phyloP scores from a whole-genome alignment of 2,888 invertebrate species.

The Hypercompe scribonia region DNA sequence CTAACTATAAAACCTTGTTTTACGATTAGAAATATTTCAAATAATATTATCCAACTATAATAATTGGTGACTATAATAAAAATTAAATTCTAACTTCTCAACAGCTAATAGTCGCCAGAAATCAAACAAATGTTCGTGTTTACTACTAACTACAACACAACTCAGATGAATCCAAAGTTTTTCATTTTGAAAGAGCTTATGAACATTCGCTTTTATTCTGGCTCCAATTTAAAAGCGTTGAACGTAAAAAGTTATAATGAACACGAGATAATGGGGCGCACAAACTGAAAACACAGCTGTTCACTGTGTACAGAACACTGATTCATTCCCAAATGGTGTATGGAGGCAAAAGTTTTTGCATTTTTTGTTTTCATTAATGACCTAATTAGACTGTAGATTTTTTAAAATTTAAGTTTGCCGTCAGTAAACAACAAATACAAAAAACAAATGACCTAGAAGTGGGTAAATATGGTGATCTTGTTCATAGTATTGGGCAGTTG shows the following conservation, averaged over 20 bases:
- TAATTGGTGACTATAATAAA: too few relatives aligned
- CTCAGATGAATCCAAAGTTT: background rate
- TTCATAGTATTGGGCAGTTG: too few relatives aligned
- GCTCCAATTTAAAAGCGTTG: constrained; percentile 30
- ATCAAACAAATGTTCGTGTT: background rate
- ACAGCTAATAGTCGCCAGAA: background rate
- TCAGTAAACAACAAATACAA: too few relatives aligned
- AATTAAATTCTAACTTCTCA: background rate
- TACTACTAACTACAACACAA: background rate
- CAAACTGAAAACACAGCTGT: constrained; percentile 32
- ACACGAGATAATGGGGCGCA: constrained; percentile 45
- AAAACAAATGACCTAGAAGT: background rate
- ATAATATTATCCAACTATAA: background rate
- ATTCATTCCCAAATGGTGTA: constrained; percentile 29
- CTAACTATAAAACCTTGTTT: background rate
- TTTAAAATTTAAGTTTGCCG: background rate
- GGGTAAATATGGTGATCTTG: too few relatives aligned
- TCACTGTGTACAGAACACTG: constrained; percentile 27
- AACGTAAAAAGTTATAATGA: constrained; percentile 55
- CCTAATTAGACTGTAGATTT: background rate
- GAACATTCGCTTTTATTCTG: constrained; percentile 20
- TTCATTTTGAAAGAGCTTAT: background rate
- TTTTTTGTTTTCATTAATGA: constrained; percentile 2
- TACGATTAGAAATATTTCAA: background rate
- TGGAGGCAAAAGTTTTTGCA: constrained; percentile 5